Evolutionary conservation across 1,140 invertebrate genomes (phyloP).

Genomic region (Pinna nobilis): DNA sequence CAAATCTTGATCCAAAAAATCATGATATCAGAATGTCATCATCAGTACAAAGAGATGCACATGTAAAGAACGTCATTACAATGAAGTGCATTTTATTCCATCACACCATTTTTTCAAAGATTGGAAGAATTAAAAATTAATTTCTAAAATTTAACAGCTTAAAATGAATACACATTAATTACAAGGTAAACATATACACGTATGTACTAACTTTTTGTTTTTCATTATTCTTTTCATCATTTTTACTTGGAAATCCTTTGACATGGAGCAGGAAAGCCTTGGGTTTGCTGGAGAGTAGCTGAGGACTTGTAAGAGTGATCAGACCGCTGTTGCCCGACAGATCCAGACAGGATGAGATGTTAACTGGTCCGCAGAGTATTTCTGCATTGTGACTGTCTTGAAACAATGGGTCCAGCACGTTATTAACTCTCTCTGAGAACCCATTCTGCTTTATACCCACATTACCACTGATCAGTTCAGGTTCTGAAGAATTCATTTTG

Average conservation of each 20-base stretch:
- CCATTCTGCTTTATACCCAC: constrained; percentile 8
- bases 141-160: neutral
- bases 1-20: no score
- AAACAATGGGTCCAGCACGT: constrained; percentile 85
- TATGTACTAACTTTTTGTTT: constrained; percentile 52
- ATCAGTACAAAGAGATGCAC: no score
- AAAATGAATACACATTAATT: neutral
- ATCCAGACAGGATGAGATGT: constrained; percentile 87
- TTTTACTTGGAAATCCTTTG: constrained; percentile 77
- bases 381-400: constrained; percentile 90
- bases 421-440: constrained; percentile 76
- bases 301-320: constrained; percentile 89
- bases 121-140: neutral
- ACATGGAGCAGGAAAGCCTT: constrained; percentile 90
- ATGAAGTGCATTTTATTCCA: no score
- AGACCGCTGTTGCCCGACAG: constrained; percentile 88
- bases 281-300: constrained; percentile 85
- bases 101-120: neutral
- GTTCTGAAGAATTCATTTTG: constrained; percentile 21
- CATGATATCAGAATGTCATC: no score
- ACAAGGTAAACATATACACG: neutral
- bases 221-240: constrained; percentile 40
- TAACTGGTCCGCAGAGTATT: constrained; percentile 90
- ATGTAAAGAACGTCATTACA: no score
- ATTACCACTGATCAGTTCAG: neutral